phyloP scores from a whole-genome alignment of 2,113 vertebrate species.

The Brachypodius melanocephalos region DNA sequence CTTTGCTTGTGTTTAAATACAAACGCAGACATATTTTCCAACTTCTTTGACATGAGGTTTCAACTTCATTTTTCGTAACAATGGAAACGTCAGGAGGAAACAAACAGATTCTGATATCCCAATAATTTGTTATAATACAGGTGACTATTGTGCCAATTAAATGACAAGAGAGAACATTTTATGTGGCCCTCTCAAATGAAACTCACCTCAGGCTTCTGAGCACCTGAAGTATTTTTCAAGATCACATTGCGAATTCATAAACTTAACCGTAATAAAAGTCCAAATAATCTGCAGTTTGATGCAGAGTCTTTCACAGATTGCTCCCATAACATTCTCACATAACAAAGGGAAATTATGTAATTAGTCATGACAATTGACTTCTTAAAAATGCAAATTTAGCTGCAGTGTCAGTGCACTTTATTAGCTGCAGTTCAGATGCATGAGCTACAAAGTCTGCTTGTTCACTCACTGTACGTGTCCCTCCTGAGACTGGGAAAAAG shows the following conservation, averaged over 20 bases:
- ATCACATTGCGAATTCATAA: background rate
- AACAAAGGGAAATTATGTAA: background rate
- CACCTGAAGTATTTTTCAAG: background rate
- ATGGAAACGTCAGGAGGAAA: background rate
- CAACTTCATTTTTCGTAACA: background rate
- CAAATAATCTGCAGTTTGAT: background rate
- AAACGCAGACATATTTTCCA: background rate
- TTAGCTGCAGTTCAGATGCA: conserved; percentile 1
- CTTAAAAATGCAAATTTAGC: conserved; percentile 11
- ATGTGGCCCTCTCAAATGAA: background rate
- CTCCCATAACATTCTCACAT: background rate
- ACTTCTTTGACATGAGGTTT: background rate
- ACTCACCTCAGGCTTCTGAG: background rate
- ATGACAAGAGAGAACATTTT: background rate
- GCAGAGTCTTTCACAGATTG: background rate
- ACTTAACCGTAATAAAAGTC: background rate
- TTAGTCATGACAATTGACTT: background rate
- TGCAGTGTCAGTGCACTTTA: background rate
- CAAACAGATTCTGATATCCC: background rate
- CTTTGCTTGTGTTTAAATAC: background rate
- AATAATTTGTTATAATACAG: background rate
- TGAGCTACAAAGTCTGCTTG: background rate
- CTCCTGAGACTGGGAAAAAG: conserved; percentile 13
- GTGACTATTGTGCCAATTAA: background rate
- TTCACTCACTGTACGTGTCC: background rate